phyloP scores from a whole-genome alignment of 1,140 invertebrate genomes.

The Chelonus insularis region DNA sequence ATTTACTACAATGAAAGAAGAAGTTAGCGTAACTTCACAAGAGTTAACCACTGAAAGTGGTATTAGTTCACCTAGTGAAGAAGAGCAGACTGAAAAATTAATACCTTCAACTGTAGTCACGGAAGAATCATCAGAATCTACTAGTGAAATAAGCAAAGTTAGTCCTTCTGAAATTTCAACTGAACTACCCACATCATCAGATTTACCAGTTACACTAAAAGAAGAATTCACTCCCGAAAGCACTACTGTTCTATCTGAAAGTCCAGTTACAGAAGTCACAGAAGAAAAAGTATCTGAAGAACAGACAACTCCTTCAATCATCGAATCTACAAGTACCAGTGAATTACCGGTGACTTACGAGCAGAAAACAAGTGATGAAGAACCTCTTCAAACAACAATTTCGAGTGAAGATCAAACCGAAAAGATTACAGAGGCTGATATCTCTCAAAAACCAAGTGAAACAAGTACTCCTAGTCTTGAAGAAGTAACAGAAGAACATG shows the following conservation, averaged over 20 bases:
- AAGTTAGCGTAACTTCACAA: not conserved
- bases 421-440: constrained; percentile 8
- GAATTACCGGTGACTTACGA: not conserved
- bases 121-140: not conserved
- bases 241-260: not conserved
- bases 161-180: too few relatives aligned
- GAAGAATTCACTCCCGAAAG: too few relatives aligned
- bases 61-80: not conserved
- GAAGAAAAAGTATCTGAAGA: not conserved
- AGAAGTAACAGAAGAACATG: constrained; percentile 10
- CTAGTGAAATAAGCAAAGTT: not conserved
- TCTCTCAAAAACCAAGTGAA: constrained; percentile 4
- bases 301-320: not conserved
- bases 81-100: constrained; percentile 15
- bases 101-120: not conserved
- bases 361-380: too few relatives aligned
- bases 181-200: too few relatives aligned
- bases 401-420: constrained; percentile 19
- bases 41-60: not conserved
- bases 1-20: not conserved
- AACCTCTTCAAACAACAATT: not conserved
- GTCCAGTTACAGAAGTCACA: constrained; percentile 4
- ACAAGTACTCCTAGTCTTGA: not conserved
- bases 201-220: too few relatives aligned
- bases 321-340: not conserved